Evolutionary conservation across 2,797 vertebrate genomes (phyloP).

Genomic region (Myotis vivesi): DNA sequence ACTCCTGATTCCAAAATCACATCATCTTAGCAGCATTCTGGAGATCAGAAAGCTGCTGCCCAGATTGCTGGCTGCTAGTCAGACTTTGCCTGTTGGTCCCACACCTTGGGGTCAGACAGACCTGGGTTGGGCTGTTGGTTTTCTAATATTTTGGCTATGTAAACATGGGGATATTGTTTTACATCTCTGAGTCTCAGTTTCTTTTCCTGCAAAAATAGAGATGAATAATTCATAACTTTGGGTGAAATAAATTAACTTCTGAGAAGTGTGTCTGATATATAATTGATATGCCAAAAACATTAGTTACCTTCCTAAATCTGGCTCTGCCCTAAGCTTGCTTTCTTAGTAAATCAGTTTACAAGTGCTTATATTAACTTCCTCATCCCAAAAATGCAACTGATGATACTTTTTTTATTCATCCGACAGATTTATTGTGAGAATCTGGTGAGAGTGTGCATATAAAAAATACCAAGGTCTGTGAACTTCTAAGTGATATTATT

Average conservation of each 20-base stretch:
- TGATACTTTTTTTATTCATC: not conserved
- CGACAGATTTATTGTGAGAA: not conserved
- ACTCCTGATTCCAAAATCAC: not conserved
- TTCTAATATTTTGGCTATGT: not conserved
- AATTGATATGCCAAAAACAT: not conserved
- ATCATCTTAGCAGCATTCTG: not conserved
- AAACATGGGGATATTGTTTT: not conserved
- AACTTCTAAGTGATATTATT: not conserved
- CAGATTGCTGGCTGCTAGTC: not conserved
- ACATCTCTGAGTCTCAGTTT: not conserved
- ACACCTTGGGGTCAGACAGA: not conserved
- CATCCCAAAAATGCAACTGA: not conserved
- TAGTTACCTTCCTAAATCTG: not conserved
- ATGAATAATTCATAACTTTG: not conserved
- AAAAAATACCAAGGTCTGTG: not conserved
- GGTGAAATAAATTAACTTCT: not conserved
- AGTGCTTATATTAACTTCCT: not conserved
- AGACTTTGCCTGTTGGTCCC: not conserved
- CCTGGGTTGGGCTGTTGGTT: not conserved
- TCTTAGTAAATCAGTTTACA: not conserved
- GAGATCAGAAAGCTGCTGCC: not conserved
- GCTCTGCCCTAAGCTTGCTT: not conserved
- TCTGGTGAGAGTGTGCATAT: not conserved
- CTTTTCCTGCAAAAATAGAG: not conserved
- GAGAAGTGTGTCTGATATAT: not conserved